Conservation (phyloP, 2,113 vertebrate species). For the Edolisoma coerulescens region DNA sequence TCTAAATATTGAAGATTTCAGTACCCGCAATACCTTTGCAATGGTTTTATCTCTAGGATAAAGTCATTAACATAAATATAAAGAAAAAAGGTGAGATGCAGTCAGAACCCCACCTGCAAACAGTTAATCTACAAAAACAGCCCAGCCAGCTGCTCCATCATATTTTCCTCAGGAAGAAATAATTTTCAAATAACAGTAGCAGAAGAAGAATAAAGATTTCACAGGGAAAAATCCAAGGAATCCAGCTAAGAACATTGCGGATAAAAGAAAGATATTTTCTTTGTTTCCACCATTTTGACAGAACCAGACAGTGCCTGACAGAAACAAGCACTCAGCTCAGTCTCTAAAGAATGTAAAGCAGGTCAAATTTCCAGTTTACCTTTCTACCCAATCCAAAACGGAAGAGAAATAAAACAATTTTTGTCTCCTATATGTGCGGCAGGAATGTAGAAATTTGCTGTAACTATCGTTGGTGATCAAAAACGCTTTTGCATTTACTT, state of each 20-base stretch:
- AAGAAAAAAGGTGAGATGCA: not conserved
- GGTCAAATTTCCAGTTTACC: not conserved
- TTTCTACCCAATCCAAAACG: not conserved
- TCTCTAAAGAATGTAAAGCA: not conserved
- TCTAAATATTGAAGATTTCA: not conserved
- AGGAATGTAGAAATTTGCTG: not conserved
- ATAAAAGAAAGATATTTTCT: not conserved
- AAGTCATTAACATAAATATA: not conserved
- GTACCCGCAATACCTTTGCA: not conserved
- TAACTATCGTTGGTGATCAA: not conserved
- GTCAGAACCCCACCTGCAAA: not conserved
- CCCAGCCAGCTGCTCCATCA: not conserved
- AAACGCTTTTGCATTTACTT: not conserved
- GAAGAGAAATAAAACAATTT: not conserved
- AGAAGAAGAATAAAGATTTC: not conserved
- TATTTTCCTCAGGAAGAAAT: not conserved
- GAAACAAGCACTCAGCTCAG: not conserved
- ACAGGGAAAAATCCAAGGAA: not conserved
- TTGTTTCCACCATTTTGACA: not conserved
- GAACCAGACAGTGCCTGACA: not conserved
- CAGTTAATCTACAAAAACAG: not conserved
- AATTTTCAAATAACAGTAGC: not conserved
- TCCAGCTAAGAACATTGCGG: not conserved
- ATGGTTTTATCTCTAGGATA: not conserved
- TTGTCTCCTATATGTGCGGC: not conserved